Evolutionary conservation across 1,140 invertebrate species (phyloP), one percentile per base, ranked within the genome.

Genomic region (Lamellibrachia luymesi): DNA sequence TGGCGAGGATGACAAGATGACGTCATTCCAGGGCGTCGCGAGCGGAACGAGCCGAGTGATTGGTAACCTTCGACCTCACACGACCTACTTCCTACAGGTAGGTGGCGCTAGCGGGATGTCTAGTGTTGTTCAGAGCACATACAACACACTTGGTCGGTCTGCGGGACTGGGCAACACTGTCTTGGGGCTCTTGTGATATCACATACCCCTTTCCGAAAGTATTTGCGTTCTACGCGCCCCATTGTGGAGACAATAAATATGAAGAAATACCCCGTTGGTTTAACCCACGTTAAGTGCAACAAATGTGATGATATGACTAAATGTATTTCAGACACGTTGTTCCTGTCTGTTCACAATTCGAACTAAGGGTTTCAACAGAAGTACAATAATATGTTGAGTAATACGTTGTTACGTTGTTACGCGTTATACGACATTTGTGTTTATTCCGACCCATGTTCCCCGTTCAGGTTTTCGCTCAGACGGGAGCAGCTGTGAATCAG

Each of bases 381-480:
- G 6, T 22, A 38, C 38, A 38, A 38, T 38, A 38, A 38, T 17
- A 13, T 27, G 0, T 10, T 22, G 51, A 49, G 91, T 22, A n/a
- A 4, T 10, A 91, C 25, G 4, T 25, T 50, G 10, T 92, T 2
- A 50, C 64, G 56, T 4, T 92, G 49, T 25, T 17, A 5, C 92
- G 17, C 49, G 2, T 17, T 56, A n/a, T 17, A 51, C 13, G 51
- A 13, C n/a, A 22, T 25, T 22, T 25, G 27, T 6, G 27, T 91
- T 25, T 10, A 51, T n/a, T 13, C 13, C 27, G 4, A 27, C 27
- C 0, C 38, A 2, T 49, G 27, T 51, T 91, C 91, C 22, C 51
- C 51, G 51, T 92, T 25, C 50, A 94, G 93, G 56, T 94, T 51
- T 92, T 93, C 51, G 93, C 92, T 0, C 90, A 91, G 38, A 93